phyloP scores from a whole-genome alignment of 2,113 vertebrate species.

The Thamnophis sirtalis region DNA sequence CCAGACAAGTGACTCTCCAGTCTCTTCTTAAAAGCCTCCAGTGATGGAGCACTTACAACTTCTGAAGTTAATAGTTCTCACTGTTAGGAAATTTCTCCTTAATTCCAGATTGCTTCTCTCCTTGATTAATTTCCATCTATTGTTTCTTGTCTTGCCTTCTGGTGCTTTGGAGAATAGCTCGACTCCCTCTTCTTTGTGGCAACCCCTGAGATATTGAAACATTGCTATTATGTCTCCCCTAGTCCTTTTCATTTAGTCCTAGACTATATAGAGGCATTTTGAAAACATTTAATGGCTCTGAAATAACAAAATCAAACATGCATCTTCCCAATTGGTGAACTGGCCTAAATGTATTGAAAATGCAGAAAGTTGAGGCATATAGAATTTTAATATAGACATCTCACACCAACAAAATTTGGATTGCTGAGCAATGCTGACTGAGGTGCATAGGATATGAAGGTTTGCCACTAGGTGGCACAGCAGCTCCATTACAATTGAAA shows the following conservation, averaged over 20 bases:
- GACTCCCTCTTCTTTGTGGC: neutral
- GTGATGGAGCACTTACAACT: neutral
- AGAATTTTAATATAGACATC: neutral
- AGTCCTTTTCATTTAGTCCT: neutral
- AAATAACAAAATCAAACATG: neutral
- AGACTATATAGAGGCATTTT: neutral
- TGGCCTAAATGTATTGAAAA: neutral
- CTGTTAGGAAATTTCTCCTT: neutral
- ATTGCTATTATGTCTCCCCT: neutral
- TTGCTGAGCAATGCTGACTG: neutral
- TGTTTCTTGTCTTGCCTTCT: neutral
- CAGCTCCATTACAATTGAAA: neutral
- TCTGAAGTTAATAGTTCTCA: neutral
- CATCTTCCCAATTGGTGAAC: neutral
- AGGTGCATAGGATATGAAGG: neutral
- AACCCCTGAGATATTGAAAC: neutral
- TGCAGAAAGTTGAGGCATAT: neutral
- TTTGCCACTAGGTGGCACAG: neutral
- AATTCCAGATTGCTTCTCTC: neutral
- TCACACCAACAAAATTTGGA: neutral
- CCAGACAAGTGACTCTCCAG: neutral
- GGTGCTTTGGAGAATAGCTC: neutral
- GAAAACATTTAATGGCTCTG: neutral
- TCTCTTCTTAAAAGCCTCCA: neutral
- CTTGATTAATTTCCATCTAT: neutral